These are phyloP conservation scores for Muraenolepis orangiensis DNA, from an alignment of 2,797 vertebrate species.

Conservation along the genomic window DNA sequence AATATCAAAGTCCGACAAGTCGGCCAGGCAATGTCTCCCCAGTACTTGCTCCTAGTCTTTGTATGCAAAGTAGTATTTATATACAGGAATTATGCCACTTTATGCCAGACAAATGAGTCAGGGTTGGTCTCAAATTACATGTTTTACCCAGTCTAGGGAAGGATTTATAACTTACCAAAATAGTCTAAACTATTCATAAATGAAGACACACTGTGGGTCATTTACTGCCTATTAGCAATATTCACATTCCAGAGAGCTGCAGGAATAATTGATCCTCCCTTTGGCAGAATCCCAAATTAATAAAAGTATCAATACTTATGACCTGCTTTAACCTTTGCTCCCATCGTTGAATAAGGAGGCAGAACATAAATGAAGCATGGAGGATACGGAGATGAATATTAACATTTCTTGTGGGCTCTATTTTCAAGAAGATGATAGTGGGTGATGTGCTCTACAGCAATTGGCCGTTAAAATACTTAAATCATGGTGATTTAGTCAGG, in stretches of 20 bases:
- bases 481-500: no score
- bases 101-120: neutral
- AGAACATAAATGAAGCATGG: constrained; percentile 34
- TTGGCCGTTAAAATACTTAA: neutral
- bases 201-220: constrained; percentile 13
- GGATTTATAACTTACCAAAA: constrained; percentile 2
- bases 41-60: neutral
- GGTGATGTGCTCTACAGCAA: neutral
- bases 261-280: constrained; percentile 53
- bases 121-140: neutral
- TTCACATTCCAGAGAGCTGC: constrained; percentile 49
- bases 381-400: neutral
- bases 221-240: constrained; percentile 42
- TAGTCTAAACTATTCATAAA: constrained; percentile 25
- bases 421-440: neutral
- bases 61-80: neutral
- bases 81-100: neutral
- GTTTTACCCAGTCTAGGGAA: neutral
- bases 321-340: constrained; percentile 60
- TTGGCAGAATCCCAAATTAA: constrained; percentile 39
- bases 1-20: constrained; percentile 52
- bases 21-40: neutral
- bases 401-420: constrained; percentile 5
- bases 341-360: constrained; percentile 36
- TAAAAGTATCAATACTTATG: constrained; percentile 54